Conservation (phyloP, 2,888 invertebrate genomes). For the Lasioglossum malachurum region DNA sequence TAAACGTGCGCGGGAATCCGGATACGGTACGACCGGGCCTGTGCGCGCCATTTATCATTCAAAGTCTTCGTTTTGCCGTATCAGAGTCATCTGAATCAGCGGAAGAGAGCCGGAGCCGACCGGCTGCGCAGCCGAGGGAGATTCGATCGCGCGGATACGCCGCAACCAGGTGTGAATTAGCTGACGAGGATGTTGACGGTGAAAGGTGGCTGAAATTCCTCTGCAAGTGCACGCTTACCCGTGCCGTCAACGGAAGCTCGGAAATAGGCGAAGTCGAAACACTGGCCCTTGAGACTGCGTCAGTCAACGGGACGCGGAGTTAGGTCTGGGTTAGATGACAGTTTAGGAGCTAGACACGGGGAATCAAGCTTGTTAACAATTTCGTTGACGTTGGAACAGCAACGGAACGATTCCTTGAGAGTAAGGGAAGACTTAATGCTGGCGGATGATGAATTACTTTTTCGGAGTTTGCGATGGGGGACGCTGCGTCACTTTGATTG, state of each 20-base stretch:
- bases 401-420: not conserved
- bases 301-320: not conserved
- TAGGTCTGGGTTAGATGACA: not conserved
- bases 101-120: constrained; percentile 9
- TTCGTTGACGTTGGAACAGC: not conserved
- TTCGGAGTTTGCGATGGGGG: not conserved
- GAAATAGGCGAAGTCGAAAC: not conserved
- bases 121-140: not conserved
- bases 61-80: constrained; percentile 44
- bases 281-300: not conserved
- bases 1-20: constrained; percentile 48
- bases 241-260: not conserved
- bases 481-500: not conserved
- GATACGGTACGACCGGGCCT: constrained; percentile 22
- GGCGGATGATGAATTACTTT: not conserved
- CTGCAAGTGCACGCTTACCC: not conserved
- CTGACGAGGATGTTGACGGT: constrained; percentile 9
- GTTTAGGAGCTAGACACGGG: not conserved
- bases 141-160: not conserved
- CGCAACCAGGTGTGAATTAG: constrained; percentile 1
- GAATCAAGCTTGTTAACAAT: not conserved
- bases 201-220: not conserved
- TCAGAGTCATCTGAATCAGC: constrained; percentile 43
- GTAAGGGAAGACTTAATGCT: not conserved
- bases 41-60: constrained; percentile 54